Evolutionary conservation across 1,140 invertebrate species (phyloP), one percentile per base, ranked within the genome.

Genomic region (Pantala flavescens): DNA sequence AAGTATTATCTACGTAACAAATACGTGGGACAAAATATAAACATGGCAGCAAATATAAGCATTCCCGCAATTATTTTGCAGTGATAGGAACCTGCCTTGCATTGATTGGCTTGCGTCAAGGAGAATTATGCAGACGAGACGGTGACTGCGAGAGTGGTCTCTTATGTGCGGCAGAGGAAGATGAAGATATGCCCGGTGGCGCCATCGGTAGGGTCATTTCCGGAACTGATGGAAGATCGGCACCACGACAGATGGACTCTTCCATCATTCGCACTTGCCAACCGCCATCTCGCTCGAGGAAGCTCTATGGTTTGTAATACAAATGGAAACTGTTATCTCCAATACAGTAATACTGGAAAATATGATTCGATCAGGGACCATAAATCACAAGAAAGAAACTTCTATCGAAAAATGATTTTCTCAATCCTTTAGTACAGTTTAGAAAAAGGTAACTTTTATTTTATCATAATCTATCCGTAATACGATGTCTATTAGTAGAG

Each of bases 261-360:
- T 3, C 49, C 49, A 63, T 63, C 49, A 63, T 63, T 21, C 87
- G 91, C 79, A 90, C 91, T 12, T 96, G 93, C 83, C 90, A 93
- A 79, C 88, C 90, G 11, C 91, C 91, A 0, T 83, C 89, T 0
- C 86, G 88, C 72, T 88, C 88, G 23, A 90, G 89, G 77, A 94
- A 93, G 81, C 90, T 92, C 77, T 93, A 94, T 83, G 88, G 88
- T 89, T 79, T 85, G 85, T 84, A n/a, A n/a, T n/a, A n/a, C n/a
- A n/a, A n/a, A n/a, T n/a, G n/a, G n/a, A n/a, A n/a, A 76, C 55
- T 73, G 23, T 21, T 21, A 42, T 71, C 55, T 71, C 42, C 70
- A 3, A 72, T 77, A 73, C 9, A 21, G 10, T 70, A 16, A 71
- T 16, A 24, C 23, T 76, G 71, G 71, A 71, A 23, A 16, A 24